phyloP scores from a whole-genome alignment of 2,113 vertebrate genomes.

The Pluvianellus socialis region DNA sequence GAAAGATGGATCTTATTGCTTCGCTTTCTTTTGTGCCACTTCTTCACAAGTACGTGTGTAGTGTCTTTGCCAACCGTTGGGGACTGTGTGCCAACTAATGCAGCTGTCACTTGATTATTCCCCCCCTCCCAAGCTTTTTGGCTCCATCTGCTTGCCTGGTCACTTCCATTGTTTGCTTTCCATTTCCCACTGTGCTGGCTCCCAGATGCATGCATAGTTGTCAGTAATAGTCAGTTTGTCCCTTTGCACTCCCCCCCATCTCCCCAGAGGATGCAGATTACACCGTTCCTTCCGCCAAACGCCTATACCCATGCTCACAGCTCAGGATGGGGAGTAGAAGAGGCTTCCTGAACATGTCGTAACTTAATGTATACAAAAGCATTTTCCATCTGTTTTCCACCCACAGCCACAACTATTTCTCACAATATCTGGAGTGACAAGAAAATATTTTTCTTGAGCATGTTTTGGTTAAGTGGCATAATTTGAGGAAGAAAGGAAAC shows the following conservation, averaged over 20 bases:
- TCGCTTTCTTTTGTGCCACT: background rate
- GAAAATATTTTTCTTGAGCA: conserved; percentile 11
- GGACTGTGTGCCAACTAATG: background rate
- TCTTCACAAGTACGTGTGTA: background rate
- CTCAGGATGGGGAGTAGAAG: background rate
- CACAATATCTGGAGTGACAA: background rate
- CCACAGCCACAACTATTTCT: background rate
- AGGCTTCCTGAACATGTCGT: conserved; percentile 9
- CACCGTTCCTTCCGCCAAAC: conserved; percentile 10
- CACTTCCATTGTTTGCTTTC: conserved; percentile 36
- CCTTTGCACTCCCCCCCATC: background rate
- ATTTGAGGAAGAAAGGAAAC: background rate
- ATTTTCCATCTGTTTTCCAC: conserved; percentile 34
- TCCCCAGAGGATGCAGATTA: background rate
- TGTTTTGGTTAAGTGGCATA: conserved; percentile 5
- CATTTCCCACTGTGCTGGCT: background rate
- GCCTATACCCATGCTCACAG: background rate
- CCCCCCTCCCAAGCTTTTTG: background rate
- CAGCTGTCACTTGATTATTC: conserved; percentile 24
- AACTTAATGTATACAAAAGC: conserved; percentile 1
- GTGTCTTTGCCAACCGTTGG: background rate
- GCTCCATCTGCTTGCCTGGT: conserved; percentile 31
- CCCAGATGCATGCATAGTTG: background rate
- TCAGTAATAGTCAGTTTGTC: background rate
- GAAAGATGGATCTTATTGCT: background rate